These are phyloP conservation scores for Dendrolimus punctatus DNA, from an alignment of 1,140 invertebrate species.

Conservation along the genomic window DNA sequence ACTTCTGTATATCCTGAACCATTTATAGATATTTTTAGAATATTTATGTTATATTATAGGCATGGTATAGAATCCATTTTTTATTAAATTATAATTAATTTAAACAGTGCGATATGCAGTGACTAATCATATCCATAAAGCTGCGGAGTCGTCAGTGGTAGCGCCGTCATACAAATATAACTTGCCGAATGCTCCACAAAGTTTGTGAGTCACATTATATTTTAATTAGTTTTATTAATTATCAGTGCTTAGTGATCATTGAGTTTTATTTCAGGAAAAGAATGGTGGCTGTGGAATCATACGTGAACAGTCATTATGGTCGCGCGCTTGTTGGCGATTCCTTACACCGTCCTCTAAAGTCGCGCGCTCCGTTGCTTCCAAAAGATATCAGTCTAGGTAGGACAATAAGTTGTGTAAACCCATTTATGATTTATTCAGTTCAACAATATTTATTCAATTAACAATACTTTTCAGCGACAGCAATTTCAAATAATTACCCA, in stretches of 20 bases:
- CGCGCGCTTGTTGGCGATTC: slow-evolving; percentile 3
- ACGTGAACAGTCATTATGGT: slow-evolving; percentile 33
- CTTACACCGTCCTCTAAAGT: slow-evolving; percentile 12
- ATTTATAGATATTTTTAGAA: no score
- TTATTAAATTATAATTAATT: background rate
- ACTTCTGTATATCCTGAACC: background rate
- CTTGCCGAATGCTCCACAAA: slow-evolving; percentile 19
- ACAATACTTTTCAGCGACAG: slow-evolving; percentile 3
- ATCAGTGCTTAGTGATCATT: background rate
- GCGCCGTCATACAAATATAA: slow-evolving; percentile 16
- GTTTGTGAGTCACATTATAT: slow-evolving; percentile 17
- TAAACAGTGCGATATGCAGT: background rate
- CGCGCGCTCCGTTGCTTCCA: slow-evolving; percentile 34
- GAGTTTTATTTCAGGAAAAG: slow-evolving; percentile 25
- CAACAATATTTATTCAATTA: no score
- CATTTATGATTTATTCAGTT: slow-evolving; percentile 3
- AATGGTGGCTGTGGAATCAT: slow-evolving; percentile 40
- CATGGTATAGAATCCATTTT: background rate
- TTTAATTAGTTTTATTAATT: background rate
- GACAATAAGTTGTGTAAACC: slow-evolving; percentile 2
- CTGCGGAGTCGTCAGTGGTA: slow-evolving; percentile 1
- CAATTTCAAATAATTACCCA: slow-evolving; percentile 4
- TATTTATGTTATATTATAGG: background rate
- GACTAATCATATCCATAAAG: background rate
- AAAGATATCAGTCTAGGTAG: slow-evolving; percentile 33